phyloP scores from a whole-genome alignment of 2,888 invertebrate genomes.

The Hirtodrosophila duncani region DNA sequence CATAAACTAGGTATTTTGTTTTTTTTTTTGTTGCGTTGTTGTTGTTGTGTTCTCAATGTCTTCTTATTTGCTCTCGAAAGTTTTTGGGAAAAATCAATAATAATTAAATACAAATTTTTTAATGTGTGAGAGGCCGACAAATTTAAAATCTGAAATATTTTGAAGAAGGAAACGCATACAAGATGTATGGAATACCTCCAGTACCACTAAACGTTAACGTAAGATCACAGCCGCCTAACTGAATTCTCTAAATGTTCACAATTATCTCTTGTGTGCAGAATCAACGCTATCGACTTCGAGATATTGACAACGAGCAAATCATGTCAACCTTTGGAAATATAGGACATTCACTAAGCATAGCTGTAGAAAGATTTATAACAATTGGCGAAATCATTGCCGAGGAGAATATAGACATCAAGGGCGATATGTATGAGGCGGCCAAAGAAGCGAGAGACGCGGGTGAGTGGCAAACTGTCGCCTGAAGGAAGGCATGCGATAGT shows the following conservation, averaged over 20 bases:
- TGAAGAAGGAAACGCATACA: slow-evolving; percentile 19
- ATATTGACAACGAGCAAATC: slow-evolving; percentile 64
- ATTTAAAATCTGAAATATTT: slow-evolving; percentile 5
- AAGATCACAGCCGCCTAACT: slow-evolving; percentile 41
- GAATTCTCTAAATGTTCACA: too few relatives aligned
- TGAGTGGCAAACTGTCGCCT: too few relatives aligned
- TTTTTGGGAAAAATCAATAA: slow-evolving; percentile 39
- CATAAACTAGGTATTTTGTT: slow-evolving; percentile 16
- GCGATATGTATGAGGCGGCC: slow-evolving; percentile 99
- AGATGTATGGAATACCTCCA: slow-evolving; percentile 54
- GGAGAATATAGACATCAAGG: slow-evolving; percentile 97
- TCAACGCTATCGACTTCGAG: slow-evolving; percentile 59
- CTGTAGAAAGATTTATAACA: slow-evolving; percentile 97
- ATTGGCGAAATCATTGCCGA: slow-evolving; percentile 99
- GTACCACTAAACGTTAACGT: slow-evolving; percentile 50
- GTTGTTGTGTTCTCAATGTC: too few relatives aligned
- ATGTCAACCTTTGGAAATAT: slow-evolving; percentile 81
- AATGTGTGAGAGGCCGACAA: slow-evolving; percentile 23
- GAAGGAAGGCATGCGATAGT: too few relatives aligned
- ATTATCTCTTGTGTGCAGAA: slow-evolving; percentile 38
- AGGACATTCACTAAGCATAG: slow-evolving; percentile 96
- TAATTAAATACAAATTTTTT: slow-evolving; percentile 30
- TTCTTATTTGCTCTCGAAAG: slow-evolving; percentile 16
- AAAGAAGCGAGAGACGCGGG: slow-evolving; percentile 97
- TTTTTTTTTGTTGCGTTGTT: slow-evolving; percentile 22